phyloP scores from a whole-genome alignment of 2,888 invertebrate species.

The Lycophotia porphyrea region DNA sequence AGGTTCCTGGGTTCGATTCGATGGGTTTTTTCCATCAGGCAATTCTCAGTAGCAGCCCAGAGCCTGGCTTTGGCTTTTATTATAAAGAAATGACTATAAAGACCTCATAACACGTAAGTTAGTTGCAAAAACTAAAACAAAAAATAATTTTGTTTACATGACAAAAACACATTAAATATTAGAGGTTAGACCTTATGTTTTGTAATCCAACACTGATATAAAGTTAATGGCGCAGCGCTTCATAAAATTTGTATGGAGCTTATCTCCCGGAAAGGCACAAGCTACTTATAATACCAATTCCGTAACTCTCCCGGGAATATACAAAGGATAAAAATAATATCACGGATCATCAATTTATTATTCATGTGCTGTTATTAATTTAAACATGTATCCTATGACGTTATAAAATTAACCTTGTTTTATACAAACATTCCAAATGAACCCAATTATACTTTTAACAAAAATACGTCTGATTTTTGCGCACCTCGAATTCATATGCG shows the following conservation, averaged over 20 bases:
- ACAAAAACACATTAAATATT: constrained; percentile 1
- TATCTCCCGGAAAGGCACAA: constrained; percentile 46
- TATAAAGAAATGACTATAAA: neutral
- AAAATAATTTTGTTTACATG: constrained; percentile 4
- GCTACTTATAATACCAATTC: constrained; percentile 45
- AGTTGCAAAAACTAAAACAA: neutral
- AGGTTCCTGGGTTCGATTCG: neutral
- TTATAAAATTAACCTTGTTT: neutral
- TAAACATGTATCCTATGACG: constrained; percentile 1
- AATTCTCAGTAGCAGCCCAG: neutral
- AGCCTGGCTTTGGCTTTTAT: neutral
- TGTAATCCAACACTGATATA: constrained; percentile 47
- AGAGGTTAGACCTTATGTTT: constrained; percentile 23
- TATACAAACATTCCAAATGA: no score
- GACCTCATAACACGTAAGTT: neutral
- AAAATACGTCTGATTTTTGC: no score
- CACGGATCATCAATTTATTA: constrained; percentile 50
- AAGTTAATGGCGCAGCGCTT: constrained; percentile 52
- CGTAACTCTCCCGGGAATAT: constrained; percentile 14
- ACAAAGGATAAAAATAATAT: constrained; percentile 35
- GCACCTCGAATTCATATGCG: no score
- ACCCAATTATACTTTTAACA: neutral
- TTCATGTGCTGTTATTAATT: constrained; percentile 34
- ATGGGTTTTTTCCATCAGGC: neutral
- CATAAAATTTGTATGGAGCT: constrained; percentile 54